These are phyloP conservation scores for Euspilapteryx auroguttella DNA, from an alignment of 2,888 invertebrate genomes.

Conservation along the genomic window DNA sequence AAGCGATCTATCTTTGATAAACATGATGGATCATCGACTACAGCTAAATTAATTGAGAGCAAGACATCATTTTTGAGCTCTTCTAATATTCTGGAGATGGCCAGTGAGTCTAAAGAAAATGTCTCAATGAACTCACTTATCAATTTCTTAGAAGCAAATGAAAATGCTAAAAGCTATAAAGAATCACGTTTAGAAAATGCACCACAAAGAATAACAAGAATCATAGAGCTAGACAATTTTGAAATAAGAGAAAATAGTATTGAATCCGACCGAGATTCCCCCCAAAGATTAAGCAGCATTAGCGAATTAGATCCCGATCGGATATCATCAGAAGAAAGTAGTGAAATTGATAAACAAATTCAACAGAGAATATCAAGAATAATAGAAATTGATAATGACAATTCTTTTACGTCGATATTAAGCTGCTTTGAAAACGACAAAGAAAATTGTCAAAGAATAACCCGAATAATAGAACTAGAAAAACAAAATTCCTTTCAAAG, in stretches of 20 bases:
- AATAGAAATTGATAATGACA: conserved; percentile 45
- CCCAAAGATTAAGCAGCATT: conserved; percentile 3
- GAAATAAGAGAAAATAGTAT: conserved; percentile 3
- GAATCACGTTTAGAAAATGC: conserved; percentile 19
- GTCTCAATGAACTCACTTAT: conserved; percentile 1
- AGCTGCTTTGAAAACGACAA: conserved; percentile 19
- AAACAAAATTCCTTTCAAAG: conserved; percentile 45
- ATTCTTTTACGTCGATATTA: conserved; percentile 23
- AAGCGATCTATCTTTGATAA: conserved; percentile 32
- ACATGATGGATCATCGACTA: conserved; percentile 23
- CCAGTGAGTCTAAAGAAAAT: conserved; percentile 14
- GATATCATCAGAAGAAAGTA: not conserved
- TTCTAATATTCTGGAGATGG: conserved; percentile 23
- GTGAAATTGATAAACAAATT: conserved; percentile 20
- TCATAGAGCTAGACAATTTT: conserved; percentile 37
- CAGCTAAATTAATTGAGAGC: conserved; percentile 31
- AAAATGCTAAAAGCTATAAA: conserved; percentile 18
- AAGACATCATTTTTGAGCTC: conserved; percentile 27
- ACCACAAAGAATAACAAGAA: conserved; percentile 43
- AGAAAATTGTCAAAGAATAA: conserved; percentile 32
- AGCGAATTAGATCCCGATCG: conserved; percentile 2
- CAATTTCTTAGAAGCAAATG: conserved; percentile 14
- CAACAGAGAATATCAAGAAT: conserved; percentile 45
- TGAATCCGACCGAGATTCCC: no score
- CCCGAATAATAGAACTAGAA: conserved; percentile 37